Base-by-base conservation (phyloP, 2,797 vertebrate genomes). In the Betta splendens region DNA sequence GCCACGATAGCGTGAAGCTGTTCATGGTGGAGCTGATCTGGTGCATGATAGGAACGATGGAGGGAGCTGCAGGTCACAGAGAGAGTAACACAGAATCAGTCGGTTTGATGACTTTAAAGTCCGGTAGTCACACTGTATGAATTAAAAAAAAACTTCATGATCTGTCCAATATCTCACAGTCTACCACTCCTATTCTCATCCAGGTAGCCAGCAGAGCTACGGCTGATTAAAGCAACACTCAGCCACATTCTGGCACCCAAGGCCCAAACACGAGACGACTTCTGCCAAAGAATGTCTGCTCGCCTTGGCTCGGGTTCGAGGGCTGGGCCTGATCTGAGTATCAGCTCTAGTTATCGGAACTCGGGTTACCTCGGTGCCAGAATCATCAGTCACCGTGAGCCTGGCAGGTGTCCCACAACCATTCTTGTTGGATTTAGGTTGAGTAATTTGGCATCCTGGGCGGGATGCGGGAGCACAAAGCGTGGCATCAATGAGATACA, bases 11-110 rank as follows among this genome's bases (percentile, higher is more conserved):
- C 0, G 96, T 98, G 91, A 99, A 98, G 90, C 95, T 98, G 72
- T 94, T 95, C 97, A 99, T 98, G 2, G 95, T 98, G 69, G 97
- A 96, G 75, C 95, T 97, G 87, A 99, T 96, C 90, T 99, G 97
- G 88, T 99, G 97, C 95, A 99, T 97, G 83, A 98, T 97, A 81
- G 96, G 96, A 80, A 99, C 95, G 0, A 94, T 96, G 73, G 97
- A 99, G 20, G 97, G 97, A 69, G 97, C 97, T 99, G 79, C 7
- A 47, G 37, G 48, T 57, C 21, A 80, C 13, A 64, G 46, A 79
- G 39, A 76, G 7, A 80, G 52, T 17, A 53, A 42, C 25, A 71
- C 16, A 15, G 23, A 44, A 55, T 79, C 12, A 80, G 29, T n/a
- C n/a, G 50, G 52, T 26, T 49, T 15, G 9, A 50, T 36, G 46